Conservation (phyloP, 2,888 invertebrate species). For the Parasteatoda lunata region DNA sequence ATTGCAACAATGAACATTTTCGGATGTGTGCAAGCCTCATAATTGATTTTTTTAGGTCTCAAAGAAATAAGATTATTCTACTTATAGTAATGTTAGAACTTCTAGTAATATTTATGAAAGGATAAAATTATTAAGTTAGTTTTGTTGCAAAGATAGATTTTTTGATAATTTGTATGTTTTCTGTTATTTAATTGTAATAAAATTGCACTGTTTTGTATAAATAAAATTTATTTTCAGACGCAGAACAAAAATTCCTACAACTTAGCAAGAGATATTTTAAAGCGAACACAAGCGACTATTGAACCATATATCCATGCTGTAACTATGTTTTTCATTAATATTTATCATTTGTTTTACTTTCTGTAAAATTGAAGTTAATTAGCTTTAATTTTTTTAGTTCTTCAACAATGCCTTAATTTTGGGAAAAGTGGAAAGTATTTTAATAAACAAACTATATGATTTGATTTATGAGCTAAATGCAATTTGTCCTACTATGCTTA, state of each 20-base stretch:
- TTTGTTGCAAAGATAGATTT: no score
- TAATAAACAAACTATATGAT: slow-evolving; percentile 82
- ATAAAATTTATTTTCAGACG: slow-evolving; percentile 56
- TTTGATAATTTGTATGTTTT: no score
- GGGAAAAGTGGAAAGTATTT: slow-evolving; percentile 82
- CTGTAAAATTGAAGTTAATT: not conserved
- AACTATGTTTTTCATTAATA: slow-evolving; percentile 74
- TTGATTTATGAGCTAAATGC: slow-evolving; percentile 96
- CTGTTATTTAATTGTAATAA: not conserved
- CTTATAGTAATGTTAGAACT: no score
- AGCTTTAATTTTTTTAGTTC: slow-evolving; percentile 79
- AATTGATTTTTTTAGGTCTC: no score
- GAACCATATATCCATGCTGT: slow-evolving; percentile 96
- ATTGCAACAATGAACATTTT: no score
- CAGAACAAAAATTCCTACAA: slow-evolving; percentile 70
- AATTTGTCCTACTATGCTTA: slow-evolving; percentile 89
- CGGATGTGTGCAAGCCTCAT: no score
- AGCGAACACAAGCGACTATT: slow-evolving; percentile 92
- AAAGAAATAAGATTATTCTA: no score
- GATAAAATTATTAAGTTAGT: no score
- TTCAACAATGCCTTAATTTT: slow-evolving; percentile 96
- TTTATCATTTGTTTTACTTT: not conserved
- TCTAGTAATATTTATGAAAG: no score
- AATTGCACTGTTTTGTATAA: not conserved
- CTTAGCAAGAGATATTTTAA: slow-evolving; percentile 91